Base-by-base conservation (phyloP, 2,113 vertebrate species). In the Heterochromis multidens region DNA sequence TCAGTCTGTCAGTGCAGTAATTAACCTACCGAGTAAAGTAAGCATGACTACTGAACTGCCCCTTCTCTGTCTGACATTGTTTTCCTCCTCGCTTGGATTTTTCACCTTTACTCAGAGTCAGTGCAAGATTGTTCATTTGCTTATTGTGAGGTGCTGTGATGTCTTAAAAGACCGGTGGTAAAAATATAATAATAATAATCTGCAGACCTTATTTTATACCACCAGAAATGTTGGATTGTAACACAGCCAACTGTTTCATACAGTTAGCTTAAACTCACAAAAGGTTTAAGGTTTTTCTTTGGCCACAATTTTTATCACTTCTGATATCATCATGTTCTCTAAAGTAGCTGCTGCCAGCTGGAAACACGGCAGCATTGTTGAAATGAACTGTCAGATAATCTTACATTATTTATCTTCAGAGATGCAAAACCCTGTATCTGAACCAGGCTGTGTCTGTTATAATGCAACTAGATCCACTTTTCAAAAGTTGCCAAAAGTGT, bases 1-100 rank as follows among this genome's bases (percentile, higher is more conserved):
- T 94, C 90, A 93, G 87, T 95, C 92, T 92, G 93, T 95, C 94
- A 95, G 82, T 87, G 65, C 61, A 89, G 91, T 93, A 93, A 95
- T 95, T 94, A 94, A 95, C 92, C 94, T 86, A 85, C 84, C 81
- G 86, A 92, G 93, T 91, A 93, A 95, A 95, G 93, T 91, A 94
- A 94, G 94, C 93, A 93, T 37, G 91, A 92, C 94, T 94, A 94
- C 93, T 88, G 92, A 91, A 91, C 94, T 94, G 91, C 89, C 83
- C 77, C 81, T 49, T 54, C 92, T 90, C 80, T 85, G 77, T 91
- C 93, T 46, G 63, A 76, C 92, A 95, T 94, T 94, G 91, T 86
- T 90, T 82, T 86, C 89, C 87, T 90, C 91, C 91, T 89, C 93
- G 91, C 84, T 81, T 85, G 81, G 87, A 84, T 88, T 85, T 78